Conservation (phyloP, 2,113 vertebrate genomes). For the Seriola dumerili region DNA sequence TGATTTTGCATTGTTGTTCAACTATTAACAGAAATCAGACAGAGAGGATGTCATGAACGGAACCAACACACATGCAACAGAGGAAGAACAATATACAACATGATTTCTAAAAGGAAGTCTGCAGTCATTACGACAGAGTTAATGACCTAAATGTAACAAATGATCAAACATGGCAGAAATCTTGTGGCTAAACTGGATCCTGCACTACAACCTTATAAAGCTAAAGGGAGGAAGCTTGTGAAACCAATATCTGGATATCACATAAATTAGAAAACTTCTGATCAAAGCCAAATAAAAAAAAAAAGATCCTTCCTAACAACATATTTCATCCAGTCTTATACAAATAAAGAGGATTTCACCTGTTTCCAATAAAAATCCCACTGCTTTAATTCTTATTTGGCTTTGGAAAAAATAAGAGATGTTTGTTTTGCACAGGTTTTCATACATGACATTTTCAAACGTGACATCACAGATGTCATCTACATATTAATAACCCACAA, state of each 20-base stretch:
- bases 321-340: not conserved
- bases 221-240: not conserved
- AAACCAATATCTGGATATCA: not conserved
- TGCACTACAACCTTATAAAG: not conserved
- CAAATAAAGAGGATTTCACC: not conserved
- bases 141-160: not conserved
- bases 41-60: not conserved
- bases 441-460: not conserved
- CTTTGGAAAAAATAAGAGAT: not conserved
- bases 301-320: not conserved
- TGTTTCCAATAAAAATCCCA: not conserved
- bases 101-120: not conserved
- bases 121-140: not conserved
- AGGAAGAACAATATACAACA: not conserved
- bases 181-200: not conserved
- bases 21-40: not conserved
- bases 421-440: not conserved
- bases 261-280: not conserved
- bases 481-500: conserved; percentile 24
- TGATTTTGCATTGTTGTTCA: not conserved
- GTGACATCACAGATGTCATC: conserved; percentile 61
- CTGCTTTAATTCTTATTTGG: not conserved
- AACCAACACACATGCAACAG: not conserved
- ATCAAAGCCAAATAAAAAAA: conserved; percentile 8
- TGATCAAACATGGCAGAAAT: not conserved